Evolutionary conservation across 2,888 invertebrate species (phyloP).

Genomic region (Dolichopus griseipennis): DNA sequence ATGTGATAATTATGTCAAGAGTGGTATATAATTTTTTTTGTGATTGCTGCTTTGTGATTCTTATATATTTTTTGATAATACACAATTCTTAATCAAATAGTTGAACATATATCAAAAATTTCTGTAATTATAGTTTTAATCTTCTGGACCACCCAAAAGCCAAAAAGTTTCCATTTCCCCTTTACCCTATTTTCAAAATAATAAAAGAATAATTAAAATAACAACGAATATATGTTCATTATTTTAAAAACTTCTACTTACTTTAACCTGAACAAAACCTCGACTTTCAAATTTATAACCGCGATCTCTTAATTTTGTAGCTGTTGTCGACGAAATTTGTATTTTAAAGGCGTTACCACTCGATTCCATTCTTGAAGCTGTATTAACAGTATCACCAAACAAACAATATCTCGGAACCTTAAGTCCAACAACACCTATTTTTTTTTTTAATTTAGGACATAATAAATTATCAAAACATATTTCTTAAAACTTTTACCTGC

Average conservation of each 20-base stretch:
- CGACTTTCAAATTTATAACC: slow-evolving; percentile 60
- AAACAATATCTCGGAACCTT: slow-evolving; percentile 81
- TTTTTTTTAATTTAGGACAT: too few relatives aligned
- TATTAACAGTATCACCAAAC: slow-evolving; percentile 86
- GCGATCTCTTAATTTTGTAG: slow-evolving; percentile 54
- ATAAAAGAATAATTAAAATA: slow-evolving; percentile 11
- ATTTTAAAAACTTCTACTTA: slow-evolving; percentile 33
- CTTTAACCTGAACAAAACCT: slow-evolving; percentile 72
- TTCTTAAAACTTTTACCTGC: slow-evolving; percentile 45
- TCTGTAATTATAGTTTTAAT: neutral
- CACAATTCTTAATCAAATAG: too few relatives aligned
- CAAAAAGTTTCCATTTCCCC: slow-evolving; percentile 82
- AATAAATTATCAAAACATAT: neutral
- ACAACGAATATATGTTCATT: neutral
- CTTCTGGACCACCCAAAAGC: slow-evolving; percentile 54
- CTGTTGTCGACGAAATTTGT: slow-evolving; percentile 67
- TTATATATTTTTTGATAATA: too few relatives aligned
- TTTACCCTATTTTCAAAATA: slow-evolving; percentile 57
- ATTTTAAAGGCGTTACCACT: slow-evolving; percentile 57
- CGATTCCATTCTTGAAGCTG: slow-evolving; percentile 82
- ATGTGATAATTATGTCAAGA: too few relatives aligned
- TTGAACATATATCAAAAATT: too few relatives aligned
- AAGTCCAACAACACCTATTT: slow-evolving; percentile 61
- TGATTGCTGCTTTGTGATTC: too few relatives aligned
- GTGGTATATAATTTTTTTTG: too few relatives aligned